Base-by-base conservation (phyloP, 2,113 vertebrate species). In the Nannospalax galili region DNA sequence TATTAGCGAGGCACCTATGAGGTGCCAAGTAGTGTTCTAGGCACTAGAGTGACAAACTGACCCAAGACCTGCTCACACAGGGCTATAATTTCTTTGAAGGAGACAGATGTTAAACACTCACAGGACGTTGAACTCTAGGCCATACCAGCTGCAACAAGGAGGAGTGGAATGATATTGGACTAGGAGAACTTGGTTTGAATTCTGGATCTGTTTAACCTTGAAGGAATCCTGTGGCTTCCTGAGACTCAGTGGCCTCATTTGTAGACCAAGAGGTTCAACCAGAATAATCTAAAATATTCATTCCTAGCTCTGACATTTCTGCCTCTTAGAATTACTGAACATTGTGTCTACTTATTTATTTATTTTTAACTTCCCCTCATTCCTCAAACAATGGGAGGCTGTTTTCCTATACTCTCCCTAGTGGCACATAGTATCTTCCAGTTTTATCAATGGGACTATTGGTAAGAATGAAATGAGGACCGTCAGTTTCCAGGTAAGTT, bases 401-500 rank as follows among this genome's bases (percentile, higher is more conserved):
- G 7, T 64, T 79, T 24, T 62, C 48, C 1, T 0, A 17, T 5
- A 0, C 24, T 9, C 67, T 56, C 37, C 70, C 20, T 16, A 10
- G 0, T 4, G 15, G 60, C 48, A 30, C 19, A n/a, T 8, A 30
- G 48, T 5, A 1, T 70, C 64, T 62, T 82, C 48, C 35, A 1
- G 30, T 80, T 52, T 65, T 84, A 64, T n/a, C 6, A 19, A 85
- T 7, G 77, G 87, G 42, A 11, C 60, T 58, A 65, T 84, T 65
- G 91, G 58, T 45, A 4, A 64, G n/a, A 56, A 17, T 73, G 42
- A 62, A n/a, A 7, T 15, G 40, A 40, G n/a, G 12, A n/a, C 14
- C 28, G 0, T 1, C 0, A 5, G 3, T 64, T 69, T 69, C 56
- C 37, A 3, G 6, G 28, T 4, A 0, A 9, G 2, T 20, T 40